Percentiles rank a stretch among this genome's conserved stretches.
These are phyloP conservation scores for Thinocorus orbignyianus DNA, from an alignment of 2,113 vertebrate genomes.

Conservation along the genomic window DNA sequence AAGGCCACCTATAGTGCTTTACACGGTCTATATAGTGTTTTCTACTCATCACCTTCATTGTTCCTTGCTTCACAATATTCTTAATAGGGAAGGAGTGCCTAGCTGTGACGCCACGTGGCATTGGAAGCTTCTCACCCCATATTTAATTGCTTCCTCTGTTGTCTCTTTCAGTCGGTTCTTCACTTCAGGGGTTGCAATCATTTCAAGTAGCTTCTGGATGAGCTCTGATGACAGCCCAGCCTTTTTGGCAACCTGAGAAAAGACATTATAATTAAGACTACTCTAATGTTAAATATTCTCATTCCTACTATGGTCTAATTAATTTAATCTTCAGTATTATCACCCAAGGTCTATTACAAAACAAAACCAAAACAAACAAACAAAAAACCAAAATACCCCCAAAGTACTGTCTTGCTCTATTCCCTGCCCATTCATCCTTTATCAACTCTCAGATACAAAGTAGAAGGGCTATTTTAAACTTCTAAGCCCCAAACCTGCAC, in stretches of 20 bases:
- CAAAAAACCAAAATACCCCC: background rate
- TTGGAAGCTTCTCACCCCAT: constrained; percentile 76
- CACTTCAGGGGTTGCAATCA: constrained; percentile 73
- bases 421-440: background rate
- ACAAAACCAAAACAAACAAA: too few relatives aligned
- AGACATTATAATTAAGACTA: background rate
- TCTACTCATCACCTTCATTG: background rate
- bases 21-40: background rate
- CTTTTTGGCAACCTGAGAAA: constrained; percentile 78
- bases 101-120: background rate
- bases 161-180: constrained; percentile 83
- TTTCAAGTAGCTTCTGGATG: constrained; percentile 70
- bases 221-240: constrained; percentile 81
- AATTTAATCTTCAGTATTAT: background rate
- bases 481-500: background rate
- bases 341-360: background rate
- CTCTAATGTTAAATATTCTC: background rate
- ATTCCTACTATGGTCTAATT: background rate
- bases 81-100: background rate
- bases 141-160: constrained; percentile 79
- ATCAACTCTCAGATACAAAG: background rate
- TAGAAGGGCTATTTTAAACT: background rate
- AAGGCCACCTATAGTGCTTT: background rate
- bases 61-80: background rate
- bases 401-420: background rate